Base-by-base conservation (phyloP, 2,888 invertebrate genomes). In the Oscheius myriophilus region DNA sequence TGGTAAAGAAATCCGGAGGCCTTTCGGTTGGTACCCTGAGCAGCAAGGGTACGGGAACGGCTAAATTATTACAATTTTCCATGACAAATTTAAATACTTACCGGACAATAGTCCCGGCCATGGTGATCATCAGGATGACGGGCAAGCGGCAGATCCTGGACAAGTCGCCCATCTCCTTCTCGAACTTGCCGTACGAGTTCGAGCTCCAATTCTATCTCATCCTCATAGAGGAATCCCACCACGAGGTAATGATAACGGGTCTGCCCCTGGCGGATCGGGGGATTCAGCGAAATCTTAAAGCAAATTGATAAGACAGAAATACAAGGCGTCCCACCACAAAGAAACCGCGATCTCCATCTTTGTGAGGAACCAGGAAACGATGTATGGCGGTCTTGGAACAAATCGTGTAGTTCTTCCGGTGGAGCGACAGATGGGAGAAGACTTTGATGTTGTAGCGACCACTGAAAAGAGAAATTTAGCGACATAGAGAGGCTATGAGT, bases 211-310 rank as follows among this genome's bases (percentile, higher is more conserved):
- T 92, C 92, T 0, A 92, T 93, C 86, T 95, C 94, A 67, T 97
- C 96, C 83, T 98, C 97, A 84, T 93, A 93, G 54, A 92, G 92
- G 87, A 98, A 99, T 53, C 96, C 89, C 67, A 97, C 89, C 14
- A 97, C 96, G 71, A 98, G 89, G 87, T 94, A 98, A 85, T 96
- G 96, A 87, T 98, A 98, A 39, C 98, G 90, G 0, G 98, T 99
- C 89, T 98, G 97, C 57, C 98, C 98, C 87, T 98, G 98, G 86
- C 98, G 97, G 82, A 99, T 97, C 0, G 98, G 98, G 0, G 98
- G 98, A 90, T 98, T 97, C 81, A 98, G 89, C 63, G 95, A 95
- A 51, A 91, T 89, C 90, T 91, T n/a, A n/a, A n/a, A n/a, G n/a
- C n/a, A 81, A 33, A 45, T 45, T 43, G n/a, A 51, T 26, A 51